Percentiles rank a stretch among this genome's conserved stretches.
Evolutionary conservation across 2,888 invertebrate species (phyloP).

Genomic region (Ischnura elegans): DNA sequence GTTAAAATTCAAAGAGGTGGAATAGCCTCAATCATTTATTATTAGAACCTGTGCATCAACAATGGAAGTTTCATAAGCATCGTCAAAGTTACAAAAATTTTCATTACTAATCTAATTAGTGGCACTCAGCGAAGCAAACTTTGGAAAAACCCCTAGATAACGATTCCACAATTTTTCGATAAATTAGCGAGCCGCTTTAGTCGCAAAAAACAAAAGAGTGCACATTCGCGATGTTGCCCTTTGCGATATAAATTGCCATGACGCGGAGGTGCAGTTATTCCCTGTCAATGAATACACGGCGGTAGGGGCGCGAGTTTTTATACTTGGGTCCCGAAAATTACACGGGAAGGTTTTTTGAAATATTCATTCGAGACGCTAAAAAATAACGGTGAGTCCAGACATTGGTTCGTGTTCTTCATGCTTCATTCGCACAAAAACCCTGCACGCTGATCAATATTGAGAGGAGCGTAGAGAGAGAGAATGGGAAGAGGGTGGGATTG

Average conservation of each 20-base stretch:
- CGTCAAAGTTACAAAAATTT: neutral
- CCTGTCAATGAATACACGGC: neutral
- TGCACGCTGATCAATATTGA: slow-evolving; percentile 59
- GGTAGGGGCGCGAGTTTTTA: neutral
- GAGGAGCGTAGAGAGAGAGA: slow-evolving; percentile 28
- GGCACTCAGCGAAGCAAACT: neutral
- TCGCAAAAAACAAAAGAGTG: neutral
- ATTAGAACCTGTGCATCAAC: no score
- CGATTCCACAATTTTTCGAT: neutral
- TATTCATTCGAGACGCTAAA: slow-evolving; percentile 26
- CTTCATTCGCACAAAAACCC: slow-evolving; percentile 57
- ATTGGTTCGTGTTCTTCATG: slow-evolving; percentile 51
- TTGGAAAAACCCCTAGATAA: neutral
- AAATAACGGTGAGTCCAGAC: neutral
- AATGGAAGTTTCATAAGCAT: neutral
- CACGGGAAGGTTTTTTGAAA: neutral
- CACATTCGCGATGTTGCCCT: neutral
- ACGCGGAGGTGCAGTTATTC: no score
- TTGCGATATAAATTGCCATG: neutral
- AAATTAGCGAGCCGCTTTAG: neutral
- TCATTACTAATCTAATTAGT: neutral
- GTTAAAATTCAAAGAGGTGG: no score
- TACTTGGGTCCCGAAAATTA: neutral
- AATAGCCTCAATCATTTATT: no score
- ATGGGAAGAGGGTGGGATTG: neutral